Evolutionary conservation across 2,113 vertebrate species (phyloP).

Genomic region (Bubo scandiacus): DNA sequence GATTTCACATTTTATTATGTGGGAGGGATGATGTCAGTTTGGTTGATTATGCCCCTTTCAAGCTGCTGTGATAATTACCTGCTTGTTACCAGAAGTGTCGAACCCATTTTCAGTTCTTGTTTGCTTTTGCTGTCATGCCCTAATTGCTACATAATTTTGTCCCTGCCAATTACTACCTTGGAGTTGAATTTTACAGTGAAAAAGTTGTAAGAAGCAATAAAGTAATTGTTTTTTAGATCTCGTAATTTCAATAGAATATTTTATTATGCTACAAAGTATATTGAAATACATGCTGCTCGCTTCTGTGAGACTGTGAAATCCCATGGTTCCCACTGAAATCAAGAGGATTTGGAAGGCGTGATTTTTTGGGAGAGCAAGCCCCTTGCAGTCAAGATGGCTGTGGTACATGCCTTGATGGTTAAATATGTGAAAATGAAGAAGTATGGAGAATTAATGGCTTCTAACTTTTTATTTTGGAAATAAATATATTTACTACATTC

Average conservation of each 20-base stretch:
- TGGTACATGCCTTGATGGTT: not conserved
- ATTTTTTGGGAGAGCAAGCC: not conserved
- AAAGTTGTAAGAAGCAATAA: constrained; percentile 65
- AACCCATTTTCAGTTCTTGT: constrained; percentile 70
- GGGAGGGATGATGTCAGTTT: constrained; percentile 70
- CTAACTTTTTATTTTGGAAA: not conserved
- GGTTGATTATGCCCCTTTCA: constrained; percentile 70
- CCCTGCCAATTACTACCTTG: constrained; percentile 70
- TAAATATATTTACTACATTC: not conserved
- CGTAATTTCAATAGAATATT: constrained; percentile 14
- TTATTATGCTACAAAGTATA: not conserved
- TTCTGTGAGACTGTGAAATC: not conserved
- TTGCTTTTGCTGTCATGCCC: constrained; percentile 68
- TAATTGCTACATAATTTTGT: constrained; percentile 71
- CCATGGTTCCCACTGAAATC: not conserved
- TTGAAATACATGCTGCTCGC: not conserved
- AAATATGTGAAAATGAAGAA: not conserved
- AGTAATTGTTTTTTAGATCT: constrained; percentile 41
- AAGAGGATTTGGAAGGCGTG: not conserved
- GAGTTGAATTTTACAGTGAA: constrained; percentile 57
- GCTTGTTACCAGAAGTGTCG: constrained; percentile 68
- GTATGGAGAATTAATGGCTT: not conserved
- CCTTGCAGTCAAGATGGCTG: not conserved
- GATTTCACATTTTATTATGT: constrained; percentile 65
- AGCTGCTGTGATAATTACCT: constrained; percentile 72